Evolutionary conservation across 2,888 invertebrate species (phyloP).

Genomic region (Macrophya annulata): DNA sequence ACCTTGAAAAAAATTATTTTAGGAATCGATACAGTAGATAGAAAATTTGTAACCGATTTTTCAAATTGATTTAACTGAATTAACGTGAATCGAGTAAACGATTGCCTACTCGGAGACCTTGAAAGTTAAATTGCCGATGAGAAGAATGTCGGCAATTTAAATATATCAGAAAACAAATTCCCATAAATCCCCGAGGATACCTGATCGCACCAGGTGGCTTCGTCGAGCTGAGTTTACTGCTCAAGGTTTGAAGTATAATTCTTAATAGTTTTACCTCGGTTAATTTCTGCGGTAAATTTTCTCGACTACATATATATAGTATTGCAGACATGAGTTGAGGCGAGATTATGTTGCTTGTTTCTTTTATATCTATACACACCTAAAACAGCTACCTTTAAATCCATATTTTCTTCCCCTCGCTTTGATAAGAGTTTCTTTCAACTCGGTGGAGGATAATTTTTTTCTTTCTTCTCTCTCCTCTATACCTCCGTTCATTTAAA

Average conservation of each 20-base stretch:
- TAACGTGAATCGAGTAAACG: not conserved
- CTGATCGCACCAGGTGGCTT: constrained; percentile 32
- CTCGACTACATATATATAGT: not conserved
- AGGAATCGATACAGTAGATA: no score
- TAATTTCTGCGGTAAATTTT: constrained; percentile 32
- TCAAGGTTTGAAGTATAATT: constrained; percentile 42
- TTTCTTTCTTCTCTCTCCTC: no score
- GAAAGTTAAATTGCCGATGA: constrained; percentile 14
- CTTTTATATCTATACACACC: not conserved
- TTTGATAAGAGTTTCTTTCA: not conserved
- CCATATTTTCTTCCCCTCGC: not conserved
- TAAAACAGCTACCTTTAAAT: not conserved
- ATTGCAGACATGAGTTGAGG: not conserved
- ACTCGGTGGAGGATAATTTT: not conserved
- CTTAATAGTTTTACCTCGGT: constrained; percentile 33
- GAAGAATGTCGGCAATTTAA: constrained; percentile 14
- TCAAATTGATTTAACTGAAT: not conserved
- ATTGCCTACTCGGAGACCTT: not conserved
- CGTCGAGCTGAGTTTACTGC: not conserved
- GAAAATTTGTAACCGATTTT: not conserved
- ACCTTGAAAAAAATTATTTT: not conserved
- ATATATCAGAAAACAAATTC: constrained; percentile 1
- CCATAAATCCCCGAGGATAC: constrained; percentile 21
- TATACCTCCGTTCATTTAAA: not conserved
- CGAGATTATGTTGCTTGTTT: not conserved